Base-by-base conservation (phyloP, 1,140 invertebrate species). In the Magallana gigas region DNA sequence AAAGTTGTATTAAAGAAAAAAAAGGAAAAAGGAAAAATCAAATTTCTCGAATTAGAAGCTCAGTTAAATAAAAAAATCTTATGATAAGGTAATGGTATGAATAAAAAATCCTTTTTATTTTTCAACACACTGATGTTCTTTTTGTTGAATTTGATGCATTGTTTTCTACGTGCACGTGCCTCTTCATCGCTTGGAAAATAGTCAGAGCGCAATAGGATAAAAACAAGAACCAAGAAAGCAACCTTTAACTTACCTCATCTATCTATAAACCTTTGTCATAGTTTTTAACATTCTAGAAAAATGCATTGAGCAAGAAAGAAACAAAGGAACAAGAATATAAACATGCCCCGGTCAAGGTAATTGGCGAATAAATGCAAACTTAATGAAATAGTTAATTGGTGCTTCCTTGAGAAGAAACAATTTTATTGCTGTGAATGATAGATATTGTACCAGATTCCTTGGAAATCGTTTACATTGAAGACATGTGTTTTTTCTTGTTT, bases 1-100 rank as follows among this genome's bases (percentile, higher is more conserved):
- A n/a, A 64, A 8, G 18, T 64, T 18, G 18, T n/a, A 18, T 48
- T 4, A 48, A 48, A 64, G 18, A 76, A 12, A 29, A 76, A 71
- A 29, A 12, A 23, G 36, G 18, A 64, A 64, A 76, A 12, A 29
- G 12, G 29, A 23, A 12, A 29, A 76, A 76, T 76, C 36, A 76
- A 76, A 76, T 76, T 76, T 76, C 23, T 23, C 11, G 68, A 12
- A 76, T 76, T 76, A 76, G 68, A 76, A 76, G 23, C 36, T 76
- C 23, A 18, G 18, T 62, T 12, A 8, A 11, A 8, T 23, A 23
- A 29, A 29, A 76, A 29, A 76, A 29, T 18, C 23, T 36, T 18
- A 36, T 14, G 23, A 23, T 29, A 29, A 36, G 36, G 29, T 29
- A 76, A 76, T 23, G 36, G 23, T 23, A 29, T 76, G 68, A 7